Conservation (phyloP, 2,888 invertebrate species). For the Polydrusus tereticollis region DNA sequence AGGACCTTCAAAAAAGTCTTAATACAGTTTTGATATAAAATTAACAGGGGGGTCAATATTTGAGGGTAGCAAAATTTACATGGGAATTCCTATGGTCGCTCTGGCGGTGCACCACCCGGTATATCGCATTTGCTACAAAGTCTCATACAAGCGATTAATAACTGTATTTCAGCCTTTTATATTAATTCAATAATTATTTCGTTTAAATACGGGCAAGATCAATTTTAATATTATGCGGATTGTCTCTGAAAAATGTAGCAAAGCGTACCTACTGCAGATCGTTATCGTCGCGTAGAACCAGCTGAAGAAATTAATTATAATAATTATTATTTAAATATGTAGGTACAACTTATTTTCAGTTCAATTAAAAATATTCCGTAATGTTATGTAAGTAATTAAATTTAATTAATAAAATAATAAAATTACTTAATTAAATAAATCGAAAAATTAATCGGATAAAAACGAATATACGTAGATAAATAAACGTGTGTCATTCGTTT, state of each 20-base stretch:
- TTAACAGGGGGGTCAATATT: too few species aligned
- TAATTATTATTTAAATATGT: not conserved
- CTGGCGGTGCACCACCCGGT: too few species aligned
- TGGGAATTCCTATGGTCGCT: too few species aligned
- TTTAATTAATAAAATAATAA: not conserved
- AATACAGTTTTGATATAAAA: too few species aligned
- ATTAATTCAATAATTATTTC: not conserved
- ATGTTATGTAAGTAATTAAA: constrained; percentile 1
- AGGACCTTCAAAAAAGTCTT: too few species aligned
- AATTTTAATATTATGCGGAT: not conserved
- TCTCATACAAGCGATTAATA: not conserved
- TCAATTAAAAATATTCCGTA: not conserved
- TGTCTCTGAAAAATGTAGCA: not conserved
- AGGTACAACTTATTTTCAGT: not conserved
- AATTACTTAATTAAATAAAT: not conserved
- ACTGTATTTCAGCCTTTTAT: not conserved
- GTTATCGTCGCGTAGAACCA: not conserved
- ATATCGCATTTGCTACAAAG: too few species aligned
- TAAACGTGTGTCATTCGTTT: too few species aligned
- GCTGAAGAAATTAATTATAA: not conserved
- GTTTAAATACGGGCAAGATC: not conserved
- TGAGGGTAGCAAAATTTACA: too few species aligned
- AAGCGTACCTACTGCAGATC: not conserved
- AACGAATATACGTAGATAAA: not conserved
- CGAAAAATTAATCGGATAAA: not conserved